These are phyloP conservation scores for Physeter macrocephalus DNA, from an alignment of 2,113 vertebrate species.

Conservation along the genomic window DNA sequence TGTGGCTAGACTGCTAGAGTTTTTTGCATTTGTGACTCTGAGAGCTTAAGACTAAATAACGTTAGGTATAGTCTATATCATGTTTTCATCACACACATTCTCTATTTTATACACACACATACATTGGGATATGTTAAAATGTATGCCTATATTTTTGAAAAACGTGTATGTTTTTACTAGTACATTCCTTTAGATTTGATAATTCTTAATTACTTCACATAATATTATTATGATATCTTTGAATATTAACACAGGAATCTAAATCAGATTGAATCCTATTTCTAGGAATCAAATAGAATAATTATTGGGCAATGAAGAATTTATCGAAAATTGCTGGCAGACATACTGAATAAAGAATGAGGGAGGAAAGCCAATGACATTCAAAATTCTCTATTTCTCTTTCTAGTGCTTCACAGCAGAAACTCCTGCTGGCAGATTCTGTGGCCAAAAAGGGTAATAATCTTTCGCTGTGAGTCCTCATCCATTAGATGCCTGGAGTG, in stretches of 20 bases:
- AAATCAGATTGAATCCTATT: background rate
- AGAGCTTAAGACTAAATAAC: constrained; percentile 37
- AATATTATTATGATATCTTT: background rate
- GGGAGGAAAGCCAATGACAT: background rate
- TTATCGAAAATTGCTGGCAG: background rate
- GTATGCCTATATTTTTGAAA: background rate
- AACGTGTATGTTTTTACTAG: background rate
- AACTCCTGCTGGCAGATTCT: constrained; percentile 1
- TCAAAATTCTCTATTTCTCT: background rate
- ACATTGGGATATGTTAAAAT: background rate
- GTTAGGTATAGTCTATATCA: background rate
- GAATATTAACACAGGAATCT: constrained; percentile 2
- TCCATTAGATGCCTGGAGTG: background rate
- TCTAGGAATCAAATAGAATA: background rate
- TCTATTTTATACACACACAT: background rate
- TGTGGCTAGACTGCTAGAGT: background rate
- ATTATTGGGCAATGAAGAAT: background rate
- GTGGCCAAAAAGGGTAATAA: background rate
- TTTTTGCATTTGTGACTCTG: background rate
- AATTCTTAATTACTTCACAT: background rate
- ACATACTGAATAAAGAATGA: background rate
- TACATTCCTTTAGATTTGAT: background rate
- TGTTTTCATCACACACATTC: background rate
- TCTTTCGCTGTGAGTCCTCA: background rate
- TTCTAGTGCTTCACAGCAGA: background rate